Evolutionary conservation across 2,113 vertebrate species (phyloP).

Genomic region (Coregonus clupeaformis): DNA sequence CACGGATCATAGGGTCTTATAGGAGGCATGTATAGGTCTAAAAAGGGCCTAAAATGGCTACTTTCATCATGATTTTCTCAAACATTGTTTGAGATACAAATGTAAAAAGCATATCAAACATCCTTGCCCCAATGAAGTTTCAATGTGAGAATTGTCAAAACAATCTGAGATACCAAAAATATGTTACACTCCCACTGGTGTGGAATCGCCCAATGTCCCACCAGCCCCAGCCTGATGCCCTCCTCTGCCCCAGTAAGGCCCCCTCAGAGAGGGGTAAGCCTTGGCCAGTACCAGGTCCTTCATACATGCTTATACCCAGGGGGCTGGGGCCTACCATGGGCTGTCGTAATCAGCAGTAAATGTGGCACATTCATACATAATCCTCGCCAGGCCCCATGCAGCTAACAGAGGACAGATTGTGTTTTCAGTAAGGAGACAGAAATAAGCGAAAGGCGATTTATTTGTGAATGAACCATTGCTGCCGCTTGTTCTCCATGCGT

Average conservation of each 20-base stretch:
- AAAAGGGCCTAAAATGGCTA: too few relatives aligned
- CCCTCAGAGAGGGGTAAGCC: neutral
- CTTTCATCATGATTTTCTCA: too few relatives aligned
- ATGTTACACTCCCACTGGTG: too few relatives aligned
- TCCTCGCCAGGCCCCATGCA: slow-evolving; percentile 7
- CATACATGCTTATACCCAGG: slow-evolving; percentile 4
- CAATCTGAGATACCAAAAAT: too few relatives aligned
- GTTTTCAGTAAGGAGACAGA: slow-evolving; percentile 26
- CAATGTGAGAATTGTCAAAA: too few relatives aligned
- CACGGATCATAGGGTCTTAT: too few relatives aligned
- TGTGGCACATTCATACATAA: slow-evolving; percentile 35
- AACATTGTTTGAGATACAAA: too few relatives aligned
- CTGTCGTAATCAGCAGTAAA: slow-evolving; percentile 41
- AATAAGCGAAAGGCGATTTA: slow-evolving; percentile 40
- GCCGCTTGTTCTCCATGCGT: neutral
- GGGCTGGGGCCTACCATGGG: slow-evolving; percentile 18
- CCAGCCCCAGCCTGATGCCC: neutral
- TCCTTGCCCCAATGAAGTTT: too few relatives aligned
- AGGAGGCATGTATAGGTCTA: too few relatives aligned
- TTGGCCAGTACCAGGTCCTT: neutral
- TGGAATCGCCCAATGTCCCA: too few relatives aligned
- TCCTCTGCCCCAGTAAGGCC: neutral
- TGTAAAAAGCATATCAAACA: too few relatives aligned
- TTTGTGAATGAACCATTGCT: slow-evolving; percentile 25
- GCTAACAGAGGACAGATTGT: slow-evolving; percentile 45